Percentiles rank a stretch among this genome's conserved stretches.
phyloP scores from a whole-genome alignment of 2,113 vertebrate species.

The Brienomyrus longianalis region DNA sequence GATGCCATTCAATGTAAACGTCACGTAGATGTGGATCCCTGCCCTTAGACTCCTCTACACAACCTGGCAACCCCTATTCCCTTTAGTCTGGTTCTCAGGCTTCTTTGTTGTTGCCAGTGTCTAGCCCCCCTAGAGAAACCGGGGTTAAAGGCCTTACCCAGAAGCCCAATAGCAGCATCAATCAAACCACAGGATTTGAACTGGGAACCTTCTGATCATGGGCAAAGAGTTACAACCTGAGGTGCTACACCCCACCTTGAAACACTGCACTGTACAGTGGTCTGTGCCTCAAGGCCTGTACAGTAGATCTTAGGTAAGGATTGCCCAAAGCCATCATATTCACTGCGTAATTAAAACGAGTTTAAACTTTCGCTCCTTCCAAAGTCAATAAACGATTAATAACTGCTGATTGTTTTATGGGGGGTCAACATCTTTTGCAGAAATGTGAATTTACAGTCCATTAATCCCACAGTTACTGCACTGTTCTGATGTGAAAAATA shows the following conservation, averaged over 20 bases:
- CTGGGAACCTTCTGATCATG: not conserved
- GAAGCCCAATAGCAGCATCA: not conserved
- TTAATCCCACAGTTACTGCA: not conserved
- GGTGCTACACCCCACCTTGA: not conserved
- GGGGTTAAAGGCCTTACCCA: not conserved
- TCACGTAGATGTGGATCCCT: not conserved
- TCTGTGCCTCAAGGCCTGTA: not conserved
- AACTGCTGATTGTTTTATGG: not conserved
- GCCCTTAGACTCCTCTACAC: not conserved
- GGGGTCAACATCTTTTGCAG: not conserved
- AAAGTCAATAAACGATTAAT: not conserved
- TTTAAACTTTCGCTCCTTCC: not conserved
- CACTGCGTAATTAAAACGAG: not conserved
- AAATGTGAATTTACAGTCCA: not conserved
- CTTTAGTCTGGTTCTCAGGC: not conserved
- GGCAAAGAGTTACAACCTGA: not conserved
- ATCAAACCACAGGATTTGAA: not conserved
- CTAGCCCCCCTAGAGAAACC: not conserved
- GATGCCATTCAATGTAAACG: not conserved
- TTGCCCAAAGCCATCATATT: not conserved
- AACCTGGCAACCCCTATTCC: not conserved
- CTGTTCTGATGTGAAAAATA: not conserved
- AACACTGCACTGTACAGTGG: not conserved
- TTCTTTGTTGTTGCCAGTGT: not conserved
- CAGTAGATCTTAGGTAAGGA: not conserved